Base-by-base conservation (phyloP, 2,113 vertebrate genomes). In the Festucalex cinctus region DNA sequence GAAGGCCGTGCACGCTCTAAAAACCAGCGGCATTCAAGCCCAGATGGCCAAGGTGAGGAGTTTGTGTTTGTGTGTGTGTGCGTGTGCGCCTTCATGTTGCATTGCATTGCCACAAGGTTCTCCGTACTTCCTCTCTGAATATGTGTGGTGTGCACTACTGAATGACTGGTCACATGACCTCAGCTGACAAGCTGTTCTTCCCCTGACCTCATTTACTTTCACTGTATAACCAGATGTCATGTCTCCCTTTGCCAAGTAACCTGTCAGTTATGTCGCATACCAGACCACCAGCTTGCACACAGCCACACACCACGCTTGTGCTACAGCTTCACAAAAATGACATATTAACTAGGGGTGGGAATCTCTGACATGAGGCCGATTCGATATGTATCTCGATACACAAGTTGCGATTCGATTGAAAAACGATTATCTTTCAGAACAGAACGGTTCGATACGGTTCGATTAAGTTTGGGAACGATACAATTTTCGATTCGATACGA, bases 11-110 rank as follows among this genome's bases (percentile, higher is more conserved):
- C 94, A 97, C 54, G 95, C 97, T 86, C 91, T 99, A 78, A 99
- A 99, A 89, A 95, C 94, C 70, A 98, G 75, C 57, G 97, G 97
- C 71, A 96, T 99, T 74, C 97, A 99, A 87, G 97, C 96, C 68
- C 97, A 99, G 90, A 99, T 99, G 97, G 97, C 97, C 87, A 99
- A 99, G 94, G 97, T 98, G 91, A 89, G 93, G 91, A 89, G 92
- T 78, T 60, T 71, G 56, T 19, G 20, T 53, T 3, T 5, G 32
- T 2, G 14, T 20, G 17, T 12, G n/a, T 16, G 7, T 36, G 32
- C 10, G 57, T 9, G 41, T 76, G 67, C 17, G 43, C 14, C 4
- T 17, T 16, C 53, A 62, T 43, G 20, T 68, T 78, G 46, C 70
- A 64, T 78, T 71, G 64, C 75, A 70, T 79, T 56, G 68, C 74